These are phyloP conservation scores for Rhabdomys dilectus DNA, from an alignment of 2,113 vertebrate genomes.

Conservation along the genomic window DNA sequence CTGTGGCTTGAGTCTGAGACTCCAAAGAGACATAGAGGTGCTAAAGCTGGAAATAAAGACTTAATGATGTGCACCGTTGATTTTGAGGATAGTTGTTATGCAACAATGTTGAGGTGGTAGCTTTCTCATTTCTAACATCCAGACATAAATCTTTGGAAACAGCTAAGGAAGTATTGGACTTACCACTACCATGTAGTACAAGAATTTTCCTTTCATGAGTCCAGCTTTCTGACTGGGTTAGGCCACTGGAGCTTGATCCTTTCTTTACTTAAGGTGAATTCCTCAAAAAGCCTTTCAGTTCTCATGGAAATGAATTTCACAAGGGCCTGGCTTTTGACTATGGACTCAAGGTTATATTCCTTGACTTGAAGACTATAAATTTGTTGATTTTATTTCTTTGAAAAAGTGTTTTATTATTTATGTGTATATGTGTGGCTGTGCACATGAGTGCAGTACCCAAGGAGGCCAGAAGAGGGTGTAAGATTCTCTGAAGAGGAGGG, in stretches of 20 bases:
- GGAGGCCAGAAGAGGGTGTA: not conserved
- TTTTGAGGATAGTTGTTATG: not conserved
- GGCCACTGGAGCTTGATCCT: not conserved
- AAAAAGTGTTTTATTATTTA: not conserved
- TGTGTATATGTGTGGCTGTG: not conserved
- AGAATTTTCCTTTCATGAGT: slow-evolving; percentile 25
- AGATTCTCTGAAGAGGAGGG: not conserved
- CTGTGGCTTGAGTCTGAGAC: not conserved
- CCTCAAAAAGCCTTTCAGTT: not conserved
- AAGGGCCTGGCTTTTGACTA: not conserved
- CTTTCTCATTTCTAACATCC: not conserved
- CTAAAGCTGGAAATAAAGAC: not conserved
- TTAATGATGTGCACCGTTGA: not conserved
- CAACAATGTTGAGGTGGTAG: not conserved
- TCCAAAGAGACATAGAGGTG: not conserved
- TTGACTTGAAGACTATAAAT: slow-evolving; percentile 1
- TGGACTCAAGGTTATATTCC: not conserved
- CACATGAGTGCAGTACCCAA: not conserved
- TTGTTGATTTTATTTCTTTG: slow-evolving; percentile 12
- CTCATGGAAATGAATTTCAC: not conserved
- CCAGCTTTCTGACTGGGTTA: not conserved
- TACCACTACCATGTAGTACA: not conserved
- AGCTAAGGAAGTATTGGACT: not conserved
- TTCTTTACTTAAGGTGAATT: slow-evolving; percentile 38
- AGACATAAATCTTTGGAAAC: not conserved